These are phyloP conservation scores for Dicycla oo DNA, from an alignment of 2,888 invertebrate genomes.

Conservation along the genomic window DNA sequence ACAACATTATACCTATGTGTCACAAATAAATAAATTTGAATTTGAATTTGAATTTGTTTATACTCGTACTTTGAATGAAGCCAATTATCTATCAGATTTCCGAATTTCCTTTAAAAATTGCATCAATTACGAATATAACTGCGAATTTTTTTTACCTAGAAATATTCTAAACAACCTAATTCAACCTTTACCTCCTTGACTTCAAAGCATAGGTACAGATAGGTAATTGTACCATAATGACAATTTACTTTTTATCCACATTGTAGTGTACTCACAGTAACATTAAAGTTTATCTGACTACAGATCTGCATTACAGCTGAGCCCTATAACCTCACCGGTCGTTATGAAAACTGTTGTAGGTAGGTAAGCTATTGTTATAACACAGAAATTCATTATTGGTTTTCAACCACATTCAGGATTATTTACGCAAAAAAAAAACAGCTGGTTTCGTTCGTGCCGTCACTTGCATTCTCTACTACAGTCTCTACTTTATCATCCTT, in stretches of 20 bases:
- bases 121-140: background rate
- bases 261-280: too few species aligned
- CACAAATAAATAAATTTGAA: too few species aligned
- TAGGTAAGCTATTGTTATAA: background rate
- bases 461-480: slow-evolving; percentile 3
- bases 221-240: slow-evolving; percentile 4
- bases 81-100: background rate
- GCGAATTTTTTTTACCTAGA: background rate
- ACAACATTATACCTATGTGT: too few species aligned
- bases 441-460: slow-evolving; percentile 7
- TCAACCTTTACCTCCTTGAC: background rate
- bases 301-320: slow-evolving; percentile 24
- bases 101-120: background rate
- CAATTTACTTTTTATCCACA: slow-evolving; percentile 17
- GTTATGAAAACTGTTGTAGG: background rate
- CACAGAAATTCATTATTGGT: background rate
- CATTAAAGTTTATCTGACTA: slow-evolving; percentile 40
- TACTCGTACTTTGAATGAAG: background rate
- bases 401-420: background rate
- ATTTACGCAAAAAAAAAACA: background rate
- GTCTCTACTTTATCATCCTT: too few species aligned
- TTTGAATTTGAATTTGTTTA: too few species aligned
- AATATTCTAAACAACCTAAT: background rate
- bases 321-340: slow-evolving; percentile 25
- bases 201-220: background rate